Percentiles rank a stretch among this genome's conserved stretches.
Evolutionary conservation across 1,140 invertebrate species (phyloP).

Genomic region (Bicyclus anynana): DNA sequence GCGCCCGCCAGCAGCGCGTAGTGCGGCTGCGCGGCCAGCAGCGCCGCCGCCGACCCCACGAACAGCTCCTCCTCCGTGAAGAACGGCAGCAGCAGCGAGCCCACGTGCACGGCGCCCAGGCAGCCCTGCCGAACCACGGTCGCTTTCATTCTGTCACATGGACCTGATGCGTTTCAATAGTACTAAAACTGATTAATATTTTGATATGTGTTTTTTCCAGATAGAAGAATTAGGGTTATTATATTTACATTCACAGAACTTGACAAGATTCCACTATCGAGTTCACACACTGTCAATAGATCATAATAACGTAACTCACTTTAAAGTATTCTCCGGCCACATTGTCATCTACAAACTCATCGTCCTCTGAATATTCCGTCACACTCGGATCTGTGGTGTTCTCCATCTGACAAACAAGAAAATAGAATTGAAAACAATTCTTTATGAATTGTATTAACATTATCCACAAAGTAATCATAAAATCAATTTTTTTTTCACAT

Average conservation of each 20-base stretch:
- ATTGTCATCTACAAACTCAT: slow-evolving; percentile 59
- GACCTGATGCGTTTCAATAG: no score
- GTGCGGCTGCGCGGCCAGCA: slow-evolving; percentile 70
- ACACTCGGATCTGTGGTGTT: slow-evolving; percentile 48
- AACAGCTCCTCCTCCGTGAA: slow-evolving; percentile 87
- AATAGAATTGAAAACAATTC: not conserved
- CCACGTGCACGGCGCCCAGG: slow-evolving; percentile 92
- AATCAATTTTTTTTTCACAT: no score
- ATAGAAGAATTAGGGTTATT: no score
- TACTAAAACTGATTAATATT: no score
- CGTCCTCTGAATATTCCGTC: slow-evolving; percentile 61
- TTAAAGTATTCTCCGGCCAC: slow-evolving; percentile 75
- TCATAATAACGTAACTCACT: slow-evolving; percentile 52
- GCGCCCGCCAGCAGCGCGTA: slow-evolving; percentile 72
- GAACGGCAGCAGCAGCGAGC: slow-evolving; percentile 91
- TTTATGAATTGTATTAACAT: no score
- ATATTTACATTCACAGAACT: no score
- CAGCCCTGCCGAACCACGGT: slow-evolving; percentile 83
- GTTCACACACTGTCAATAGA: not conserved
- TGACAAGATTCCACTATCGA: no score
- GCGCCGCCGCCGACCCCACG: slow-evolving; percentile 72
- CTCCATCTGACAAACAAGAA: slow-evolving; percentile 35
- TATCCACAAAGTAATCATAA: no score
- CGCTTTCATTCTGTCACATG: no score
- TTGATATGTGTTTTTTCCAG: no score